Evolutionary conservation across 1,140 invertebrate genomes (phyloP), one percentile per base, ranked within the genome.

Genomic region (Eubasilissa regina): DNA sequence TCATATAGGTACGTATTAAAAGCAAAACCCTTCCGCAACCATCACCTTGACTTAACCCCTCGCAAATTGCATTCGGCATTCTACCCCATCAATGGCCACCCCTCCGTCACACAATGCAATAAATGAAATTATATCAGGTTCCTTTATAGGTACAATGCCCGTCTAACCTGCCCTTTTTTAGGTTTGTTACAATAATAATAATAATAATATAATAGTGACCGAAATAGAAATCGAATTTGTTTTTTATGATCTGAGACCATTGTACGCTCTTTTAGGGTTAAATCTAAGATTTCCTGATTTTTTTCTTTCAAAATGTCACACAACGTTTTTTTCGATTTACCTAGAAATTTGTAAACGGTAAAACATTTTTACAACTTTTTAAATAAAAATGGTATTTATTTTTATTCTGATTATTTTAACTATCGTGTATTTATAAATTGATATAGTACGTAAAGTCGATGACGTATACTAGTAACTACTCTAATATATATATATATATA

Each of bases 181-280:
- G 70, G 55, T 77, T 60, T 55, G 74, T 78, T 78, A 77, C 75
- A 80, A 82, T 74, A 82, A 82, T 35, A 35, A 6, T 35, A 35
- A 35, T 35, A 35, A 35, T 35, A 35, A 35, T 82, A 70, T 82
- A 70, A 74, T 68, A 55, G 72, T 43, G 75, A 78, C 70, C 77
- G 75, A 75, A 82, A 82, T 82, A 80, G 81, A 80, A 82, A 82
- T 80, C 81, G 81, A 82, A 82, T 82, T 82, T 82, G 81, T 82
- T 82, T 82, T 81, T 80, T 82, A 82, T 77, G 81, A 82, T 80
- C 75, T 66, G 51, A 75, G 51, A 47, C 43, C 55, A 82, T 80
- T 82, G 81, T 82, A 56, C 47, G 53, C 48, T 48, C 60, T 19
- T 77, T 51, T 68, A 55, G 78, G 78, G 74, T 82, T 80, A 80